phyloP scores from a whole-genome alignment of 1,140 invertebrate species.

The Cyphomyrmex costatus region DNA sequence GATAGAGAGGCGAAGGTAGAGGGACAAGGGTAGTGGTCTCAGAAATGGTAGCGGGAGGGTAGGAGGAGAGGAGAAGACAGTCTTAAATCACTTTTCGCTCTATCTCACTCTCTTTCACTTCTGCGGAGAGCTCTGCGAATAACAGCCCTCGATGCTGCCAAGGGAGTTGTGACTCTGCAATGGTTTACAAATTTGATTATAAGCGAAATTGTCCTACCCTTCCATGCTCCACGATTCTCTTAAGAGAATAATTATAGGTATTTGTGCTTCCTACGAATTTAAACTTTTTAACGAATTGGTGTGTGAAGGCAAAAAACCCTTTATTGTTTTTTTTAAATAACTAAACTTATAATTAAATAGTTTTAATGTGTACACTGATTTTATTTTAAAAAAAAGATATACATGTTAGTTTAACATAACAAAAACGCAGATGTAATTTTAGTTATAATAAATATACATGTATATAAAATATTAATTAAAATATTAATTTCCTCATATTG shows the following conservation, averaged over 20 bases:
- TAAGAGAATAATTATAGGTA: constrained; percentile 25
- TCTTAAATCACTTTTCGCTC: constrained; percentile 78
- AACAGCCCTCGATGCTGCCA: constrained; percentile 40
- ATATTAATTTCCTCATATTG: not conserved
- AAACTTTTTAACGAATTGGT: not conserved
- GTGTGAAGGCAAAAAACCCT: not conserved
- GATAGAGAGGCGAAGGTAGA: constrained; percentile 32
- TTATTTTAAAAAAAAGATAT: constrained; percentile 4
- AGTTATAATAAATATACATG: not conserved
- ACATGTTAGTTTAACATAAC: not conserved
- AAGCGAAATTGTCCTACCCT: constrained; percentile 50
- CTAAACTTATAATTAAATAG: not conserved
- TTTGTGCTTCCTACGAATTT: not conserved
- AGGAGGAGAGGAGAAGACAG: constrained; percentile 56
- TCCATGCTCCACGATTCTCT: not conserved
- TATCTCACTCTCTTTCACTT: constrained; percentile 42
- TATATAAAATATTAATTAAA: constrained; percentile 14
- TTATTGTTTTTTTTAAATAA: not conserved
- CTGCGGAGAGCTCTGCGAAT: constrained; percentile 36
- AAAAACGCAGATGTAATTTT: not conserved
- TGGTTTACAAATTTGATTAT: constrained; percentile 69
- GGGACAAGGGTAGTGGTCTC: not conserved
- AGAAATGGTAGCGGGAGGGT: constrained; percentile 10
- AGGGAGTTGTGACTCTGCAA: constrained; percentile 58
- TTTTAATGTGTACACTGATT: not conserved